Evolutionary conservation across 2,113 vertebrate genomes (phyloP).

Genomic region (Pleuronectes platessa): DNA sequence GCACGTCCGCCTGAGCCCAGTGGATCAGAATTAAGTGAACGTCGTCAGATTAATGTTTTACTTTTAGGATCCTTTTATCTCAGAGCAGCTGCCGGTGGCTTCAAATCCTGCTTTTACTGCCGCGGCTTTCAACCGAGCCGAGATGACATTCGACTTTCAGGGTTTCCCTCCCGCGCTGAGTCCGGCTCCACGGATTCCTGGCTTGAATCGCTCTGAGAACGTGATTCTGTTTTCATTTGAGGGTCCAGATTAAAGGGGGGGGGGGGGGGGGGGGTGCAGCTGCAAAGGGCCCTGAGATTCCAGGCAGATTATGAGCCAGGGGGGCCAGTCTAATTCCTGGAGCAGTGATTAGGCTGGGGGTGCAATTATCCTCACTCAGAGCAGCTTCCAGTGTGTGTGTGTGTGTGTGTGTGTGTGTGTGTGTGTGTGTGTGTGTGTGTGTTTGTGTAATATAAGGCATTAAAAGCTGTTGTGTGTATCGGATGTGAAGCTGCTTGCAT

Average conservation of each 20-base stretch:
- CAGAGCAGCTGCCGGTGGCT: slow-evolving; percentile 12
- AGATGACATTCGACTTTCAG: neutral
- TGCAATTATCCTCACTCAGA: slow-evolving; percentile 52
- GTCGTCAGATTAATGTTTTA: slow-evolving; percentile 30
- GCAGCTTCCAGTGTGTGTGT: slow-evolving; percentile 17
- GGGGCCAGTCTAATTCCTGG: slow-evolving; percentile 45
- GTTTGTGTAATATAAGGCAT: no score
- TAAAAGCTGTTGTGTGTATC: no score
- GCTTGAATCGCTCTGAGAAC: no score
- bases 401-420: neutral
- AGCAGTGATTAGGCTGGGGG: slow-evolving; percentile 46
- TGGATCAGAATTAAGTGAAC: slow-evolving; percentile 9
- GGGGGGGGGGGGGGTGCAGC: neutral
- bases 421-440: no score
- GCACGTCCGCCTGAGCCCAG: neutral
- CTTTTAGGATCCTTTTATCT: slow-evolving; percentile 23
- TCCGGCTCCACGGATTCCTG: slow-evolving; percentile 10
- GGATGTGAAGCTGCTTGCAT: no score
- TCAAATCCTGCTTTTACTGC: slow-evolving; percentile 32
- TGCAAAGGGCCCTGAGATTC: slow-evolving; percentile 1
- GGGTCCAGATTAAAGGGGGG: neutral
- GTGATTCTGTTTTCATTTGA: no score
- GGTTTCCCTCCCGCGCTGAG: neutral
- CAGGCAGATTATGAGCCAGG: slow-evolving; percentile 39
- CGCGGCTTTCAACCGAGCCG: neutral